Conservation (phyloP, 2,113 vertebrate genomes). For the Deroptyus accipitrinus region DNA sequence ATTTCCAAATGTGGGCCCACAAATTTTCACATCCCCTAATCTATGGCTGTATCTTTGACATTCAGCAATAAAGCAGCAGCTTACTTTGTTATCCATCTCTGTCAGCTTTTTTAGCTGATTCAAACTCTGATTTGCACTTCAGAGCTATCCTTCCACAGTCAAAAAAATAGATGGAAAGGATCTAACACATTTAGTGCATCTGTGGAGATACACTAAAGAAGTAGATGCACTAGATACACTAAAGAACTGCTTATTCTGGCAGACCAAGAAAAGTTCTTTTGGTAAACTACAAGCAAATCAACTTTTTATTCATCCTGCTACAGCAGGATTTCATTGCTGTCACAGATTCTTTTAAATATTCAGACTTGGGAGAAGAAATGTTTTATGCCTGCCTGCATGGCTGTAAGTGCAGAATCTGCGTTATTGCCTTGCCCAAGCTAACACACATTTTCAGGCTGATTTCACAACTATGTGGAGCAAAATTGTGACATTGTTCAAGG, state of each 20-base stretch:
- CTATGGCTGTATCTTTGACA: background rate
- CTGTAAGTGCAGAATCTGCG: conserved; percentile 18
- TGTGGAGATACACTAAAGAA: background rate
- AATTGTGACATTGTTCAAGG: conserved; percentile 38
- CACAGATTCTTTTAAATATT: conserved; percentile 52
- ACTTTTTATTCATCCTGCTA: conserved; percentile 42
- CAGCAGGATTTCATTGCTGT: conserved; percentile 56
- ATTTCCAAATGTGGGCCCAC: background rate
- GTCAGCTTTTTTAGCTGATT: conserved; percentile 26
- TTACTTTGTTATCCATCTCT: conserved; percentile 37
- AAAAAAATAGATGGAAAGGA: background rate
- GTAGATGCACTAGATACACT: background rate
- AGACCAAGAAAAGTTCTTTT: background rate
- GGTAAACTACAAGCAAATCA: conserved; percentile 35
- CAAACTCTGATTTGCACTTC: conserved; percentile 23
- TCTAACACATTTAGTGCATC: background rate
- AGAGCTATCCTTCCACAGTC: background rate
- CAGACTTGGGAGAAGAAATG: background rate
- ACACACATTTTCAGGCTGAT: conserved; percentile 46
- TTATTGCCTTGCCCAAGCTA: conserved; percentile 27
- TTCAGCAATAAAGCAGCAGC: conserved; percentile 19
- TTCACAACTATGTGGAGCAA: conserved; percentile 21
- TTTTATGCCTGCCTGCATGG: conserved; percentile 10
- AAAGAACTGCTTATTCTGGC: background rate
- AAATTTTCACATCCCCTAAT: conserved; percentile 9